phyloP scores from a whole-genome alignment of 2,888 invertebrate genomes.

The Drosophila affinis region DNA sequence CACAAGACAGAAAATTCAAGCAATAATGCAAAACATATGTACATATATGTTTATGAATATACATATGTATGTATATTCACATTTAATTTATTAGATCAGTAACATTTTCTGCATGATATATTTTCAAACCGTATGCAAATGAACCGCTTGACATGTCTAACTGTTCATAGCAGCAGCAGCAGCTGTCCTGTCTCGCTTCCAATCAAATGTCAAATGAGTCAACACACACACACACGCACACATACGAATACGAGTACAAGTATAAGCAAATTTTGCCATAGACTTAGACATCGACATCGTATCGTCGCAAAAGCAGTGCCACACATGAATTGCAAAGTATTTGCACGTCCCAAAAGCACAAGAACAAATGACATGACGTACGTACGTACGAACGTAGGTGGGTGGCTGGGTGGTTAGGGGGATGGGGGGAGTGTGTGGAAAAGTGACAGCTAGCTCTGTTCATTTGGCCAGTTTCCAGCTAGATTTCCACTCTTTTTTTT shows the following conservation, averaged over 20 bases:
- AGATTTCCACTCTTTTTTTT: conserved; percentile 1
- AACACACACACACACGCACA: no score
- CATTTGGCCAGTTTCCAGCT: conserved; percentile 16
- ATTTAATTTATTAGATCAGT: background rate
- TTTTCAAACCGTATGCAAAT: background rate
- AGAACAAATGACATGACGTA: conserved; percentile 29
- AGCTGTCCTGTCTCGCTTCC: conserved; percentile 34
- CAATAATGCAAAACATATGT: background rate
- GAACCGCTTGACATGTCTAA: conserved; percentile 41
- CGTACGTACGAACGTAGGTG: background rate
- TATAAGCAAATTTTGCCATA: conserved; percentile 50
- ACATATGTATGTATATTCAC: no score
- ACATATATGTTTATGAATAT: no score
- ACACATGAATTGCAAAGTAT: conserved; percentile 50
- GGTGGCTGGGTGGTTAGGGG: no score
- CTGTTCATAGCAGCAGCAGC: conserved; percentile 30
- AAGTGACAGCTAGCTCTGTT: conserved; percentile 36
- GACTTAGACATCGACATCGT: conserved; percentile 8
- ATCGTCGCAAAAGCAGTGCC: conserved; percentile 30
- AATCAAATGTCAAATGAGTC: conserved; percentile 43
- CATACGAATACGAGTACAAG: background rate
- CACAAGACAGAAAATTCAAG: no score
- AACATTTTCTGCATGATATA: background rate
- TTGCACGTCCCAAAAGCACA: conserved; percentile 47
- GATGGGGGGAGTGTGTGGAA: background rate